Evolutionary conservation across 2,113 vertebrate species (phyloP), one percentile per base, ranked within the genome.

Genomic region (Amblyopsis rosae): DNA sequence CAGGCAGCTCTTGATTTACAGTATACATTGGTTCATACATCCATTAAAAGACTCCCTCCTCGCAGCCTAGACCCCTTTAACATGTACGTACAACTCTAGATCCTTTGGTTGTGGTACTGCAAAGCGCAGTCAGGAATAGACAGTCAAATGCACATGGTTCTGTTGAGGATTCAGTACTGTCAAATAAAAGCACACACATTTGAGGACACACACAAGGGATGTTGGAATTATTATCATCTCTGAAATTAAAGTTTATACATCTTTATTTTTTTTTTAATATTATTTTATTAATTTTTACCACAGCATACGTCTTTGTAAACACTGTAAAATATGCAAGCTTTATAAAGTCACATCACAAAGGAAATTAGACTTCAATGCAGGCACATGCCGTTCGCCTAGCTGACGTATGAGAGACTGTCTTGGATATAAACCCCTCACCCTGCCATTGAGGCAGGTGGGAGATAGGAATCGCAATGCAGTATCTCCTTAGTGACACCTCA

Each of bases 271-370:
- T 71, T 80, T 85, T 83, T 83, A 62, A 64, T 80, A 80, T 82
- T 77, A 73, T 79, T 87, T 85, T 80, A 82, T 82, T 70, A 59
- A 86, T 81, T 84, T 80, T 85, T 79, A 87, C 82, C 88, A 91
- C 88, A 86, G 86, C 86, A 75, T 87, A 90, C 78, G 85, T 82
- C 81, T 92, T 82, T 91, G 88, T 91, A 92, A 92, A 92, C 90
- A 92, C 89, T 59, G 86, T 89, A 91, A 89, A 90, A 91, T 91
- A 90, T 89, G 89, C 88, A 93, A 89, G 90, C 87, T 90, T 87
- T 83, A 90, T 81, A 90, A 90, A 68, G 82, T 91, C 89, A 91
- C 84, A 75, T 72, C 88, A 91, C 88, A 88, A 89, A 86, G 75
- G 85, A 82, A 81, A 87, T 85, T 72, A 71, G 84, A 89, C 86